Conservation (phyloP, 92 coral and sea anemone genomes). For the Zoanthus sociatus region DNA sequence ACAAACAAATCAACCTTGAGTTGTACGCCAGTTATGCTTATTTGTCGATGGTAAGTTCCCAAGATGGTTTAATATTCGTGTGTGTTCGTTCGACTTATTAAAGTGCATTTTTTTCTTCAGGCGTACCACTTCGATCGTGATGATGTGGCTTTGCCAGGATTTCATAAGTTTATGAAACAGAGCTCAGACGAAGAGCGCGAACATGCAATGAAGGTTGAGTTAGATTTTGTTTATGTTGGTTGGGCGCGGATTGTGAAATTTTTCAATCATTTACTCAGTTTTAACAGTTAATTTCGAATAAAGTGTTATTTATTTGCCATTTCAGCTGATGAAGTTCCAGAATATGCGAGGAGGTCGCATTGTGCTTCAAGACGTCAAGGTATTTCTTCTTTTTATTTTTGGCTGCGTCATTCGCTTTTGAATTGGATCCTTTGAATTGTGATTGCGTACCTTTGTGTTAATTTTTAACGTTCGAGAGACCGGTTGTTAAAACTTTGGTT, state of each 20-base stretch:
- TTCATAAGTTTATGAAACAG: conserved; percentile 91
- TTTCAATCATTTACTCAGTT: not conserved
- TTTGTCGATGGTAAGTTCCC: conserved; percentile 72
- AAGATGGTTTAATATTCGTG: not conserved
- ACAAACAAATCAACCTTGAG: conserved; percentile 99
- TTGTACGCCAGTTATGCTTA: conserved; percentile 96
- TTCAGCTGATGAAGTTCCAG: conserved; percentile 91
- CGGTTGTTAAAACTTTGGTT: no score
- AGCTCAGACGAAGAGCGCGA: conserved; percentile 94
- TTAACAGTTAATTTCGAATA: not conserved
- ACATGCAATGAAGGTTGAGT: conserved; percentile 87
- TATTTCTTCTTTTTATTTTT: conserved; percentile 13
- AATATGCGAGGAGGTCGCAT: conserved; percentile 98
- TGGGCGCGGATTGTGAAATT: not conserved
- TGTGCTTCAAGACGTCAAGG: conserved; percentile 94
- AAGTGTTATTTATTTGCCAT: not conserved
- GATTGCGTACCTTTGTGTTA: not conserved
- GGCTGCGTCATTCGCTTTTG: not conserved
- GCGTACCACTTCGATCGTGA: conserved; percentile 98
- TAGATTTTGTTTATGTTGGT: not conserved
- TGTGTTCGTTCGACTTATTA: not conserved
- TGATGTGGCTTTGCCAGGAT: conserved; percentile 94
- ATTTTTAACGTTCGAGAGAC: no score
- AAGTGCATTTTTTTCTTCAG: not conserved
- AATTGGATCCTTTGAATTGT: not conserved